Conservation (phyloP, 2,113 vertebrate genomes). For the Desmodus rotundus region DNA sequence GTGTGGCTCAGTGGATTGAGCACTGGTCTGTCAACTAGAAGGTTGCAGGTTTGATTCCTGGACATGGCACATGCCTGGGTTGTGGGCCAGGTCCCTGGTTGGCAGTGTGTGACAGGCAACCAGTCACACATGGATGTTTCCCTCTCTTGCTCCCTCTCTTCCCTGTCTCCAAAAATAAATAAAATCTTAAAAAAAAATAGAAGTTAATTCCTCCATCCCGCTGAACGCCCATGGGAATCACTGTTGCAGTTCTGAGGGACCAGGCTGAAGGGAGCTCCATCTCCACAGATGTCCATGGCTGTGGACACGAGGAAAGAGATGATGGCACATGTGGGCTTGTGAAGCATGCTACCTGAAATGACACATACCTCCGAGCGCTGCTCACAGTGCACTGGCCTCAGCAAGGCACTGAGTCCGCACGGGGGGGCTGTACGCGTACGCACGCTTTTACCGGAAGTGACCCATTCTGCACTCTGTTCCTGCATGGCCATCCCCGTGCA, state of each 20-base stretch:
- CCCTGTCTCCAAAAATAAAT: no score
- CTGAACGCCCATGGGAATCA: no score
- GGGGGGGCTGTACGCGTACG: no score
- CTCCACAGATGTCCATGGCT: rapidly evolving
- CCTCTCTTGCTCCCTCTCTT: no score
- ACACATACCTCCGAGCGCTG: neutral
- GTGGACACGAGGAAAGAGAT: neutral
- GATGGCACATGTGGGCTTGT: rapidly evolving
- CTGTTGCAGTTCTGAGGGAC: neutral
- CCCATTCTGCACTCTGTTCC: neutral
- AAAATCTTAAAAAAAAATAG: no score
- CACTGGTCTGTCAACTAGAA: no score
- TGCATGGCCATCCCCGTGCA: neutral
- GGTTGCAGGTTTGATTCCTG: no score
- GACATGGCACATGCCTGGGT: no score
- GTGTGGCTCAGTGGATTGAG: no score
- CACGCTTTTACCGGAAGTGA: neutral
- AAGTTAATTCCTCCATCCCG: neutral
- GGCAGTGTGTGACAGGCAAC: no score
- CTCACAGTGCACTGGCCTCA: rapidly evolving
- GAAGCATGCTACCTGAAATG: rapidly evolving
- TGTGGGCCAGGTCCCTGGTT: no score
- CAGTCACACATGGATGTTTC: no score
- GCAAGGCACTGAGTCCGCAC: neutral
- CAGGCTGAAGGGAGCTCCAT: rapidly evolving